These are phyloP conservation scores for Antheraea assamensis DNA, from an alignment of 2,888 invertebrate genomes.

Conservation along the genomic window DNA sequence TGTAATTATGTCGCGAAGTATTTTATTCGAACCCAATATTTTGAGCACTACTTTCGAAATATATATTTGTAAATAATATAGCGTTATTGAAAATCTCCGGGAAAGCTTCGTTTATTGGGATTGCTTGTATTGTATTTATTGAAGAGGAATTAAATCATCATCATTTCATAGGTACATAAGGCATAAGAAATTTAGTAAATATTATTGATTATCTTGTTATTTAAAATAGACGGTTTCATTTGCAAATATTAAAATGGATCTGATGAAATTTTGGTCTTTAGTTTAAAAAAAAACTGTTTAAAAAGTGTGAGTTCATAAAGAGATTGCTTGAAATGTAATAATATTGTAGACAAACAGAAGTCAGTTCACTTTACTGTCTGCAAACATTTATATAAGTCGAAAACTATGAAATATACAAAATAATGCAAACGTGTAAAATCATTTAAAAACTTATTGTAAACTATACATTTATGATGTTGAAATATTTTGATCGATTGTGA, in stretches of 20 bases:
- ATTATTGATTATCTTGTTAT: not conserved
- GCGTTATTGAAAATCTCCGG: not conserved
- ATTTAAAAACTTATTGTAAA: not conserved
- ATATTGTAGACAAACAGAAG: not conserved
- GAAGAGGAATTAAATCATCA: too few relatives aligned
- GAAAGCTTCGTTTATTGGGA: not conserved
- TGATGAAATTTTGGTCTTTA: not conserved
- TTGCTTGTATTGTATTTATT: too few relatives aligned
- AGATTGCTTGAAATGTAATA: not conserved
- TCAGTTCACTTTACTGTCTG: not conserved
- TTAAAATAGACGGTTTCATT: not conserved
- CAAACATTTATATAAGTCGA: not conserved
- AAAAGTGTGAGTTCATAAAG: not conserved
- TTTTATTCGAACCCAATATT: not conserved
- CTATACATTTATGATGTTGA: not conserved
- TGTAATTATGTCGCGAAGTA: constrained; percentile 1
- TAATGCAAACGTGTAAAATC: not conserved
- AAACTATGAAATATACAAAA: too few relatives aligned
- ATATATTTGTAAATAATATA: not conserved
- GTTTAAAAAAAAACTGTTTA: not conserved
- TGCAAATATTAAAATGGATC: not conserved
- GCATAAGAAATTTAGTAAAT: not conserved
- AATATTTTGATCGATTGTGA: constrained; percentile 20
- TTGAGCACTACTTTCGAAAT: not conserved
- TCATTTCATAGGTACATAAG: too few relatives aligned